Evolutionary conservation across 2,888 invertebrate species (phyloP), one percentile per base, ranked within the genome.

Genomic region (Caenorhabditis sp.): DNA sequence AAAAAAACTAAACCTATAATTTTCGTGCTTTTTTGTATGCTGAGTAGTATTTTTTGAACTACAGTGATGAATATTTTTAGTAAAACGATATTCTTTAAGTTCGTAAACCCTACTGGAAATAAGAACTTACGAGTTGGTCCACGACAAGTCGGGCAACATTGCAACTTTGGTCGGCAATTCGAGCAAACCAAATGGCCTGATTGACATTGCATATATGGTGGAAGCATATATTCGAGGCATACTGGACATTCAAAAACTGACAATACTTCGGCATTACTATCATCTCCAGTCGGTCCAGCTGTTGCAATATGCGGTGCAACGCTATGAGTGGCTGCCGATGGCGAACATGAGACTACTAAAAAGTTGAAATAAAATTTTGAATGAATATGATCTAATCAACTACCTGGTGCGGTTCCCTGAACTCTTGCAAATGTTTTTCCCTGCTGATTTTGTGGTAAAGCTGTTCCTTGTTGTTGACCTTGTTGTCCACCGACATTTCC

Each of bases 181-280:
- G 95, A 94, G 90, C 99, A 99, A 71, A 99, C 96, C 87, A 99
- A 92, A 90, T 99, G 99, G 75, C 99, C 99, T 89, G 77, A 71
- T 54, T 83, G 82, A 89, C 99, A 99, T 90, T 97, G 97, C 89
- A 97, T 91, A 86, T 99, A 99, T 50, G 99, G 99, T 78, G 99
- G 99, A 88, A 99, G 91, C 78, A 97, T 97, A 91, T 97, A 97
- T 90, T 99, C 99, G 89, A 99, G 97, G 90, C 99, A 99, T 80
- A 99, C 99, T 12, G 90, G 90, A 81, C 90, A 90, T 79, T 90
- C 90, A 86, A 90, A 90, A 0, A 86, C 87, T 7, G 85, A 76
- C 12, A 82, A 64, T 7, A 82, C 77, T 69, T 82, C 82, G 10
- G 80, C 78, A 60, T 70, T 80, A 26, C 75, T 74, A 56, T 82